These are phyloP conservation scores for Solea senegalensis DNA, from an alignment of 2,113 vertebrate genomes.

Conservation along the genomic window DNA sequence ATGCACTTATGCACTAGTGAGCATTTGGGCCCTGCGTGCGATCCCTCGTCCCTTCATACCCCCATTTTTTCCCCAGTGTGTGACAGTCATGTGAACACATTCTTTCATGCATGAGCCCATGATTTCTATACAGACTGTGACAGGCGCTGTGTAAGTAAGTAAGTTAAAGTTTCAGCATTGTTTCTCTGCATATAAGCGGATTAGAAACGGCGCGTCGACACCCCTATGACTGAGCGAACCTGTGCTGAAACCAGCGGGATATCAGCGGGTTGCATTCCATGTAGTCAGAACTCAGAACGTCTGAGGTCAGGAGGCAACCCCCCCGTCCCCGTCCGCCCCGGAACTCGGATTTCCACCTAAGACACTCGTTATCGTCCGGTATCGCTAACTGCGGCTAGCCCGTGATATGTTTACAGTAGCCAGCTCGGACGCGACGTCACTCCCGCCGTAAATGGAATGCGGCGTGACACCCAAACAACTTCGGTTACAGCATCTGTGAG, in stretches of 20 bases:
- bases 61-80: constrained; percentile 38
- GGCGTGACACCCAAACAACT: constrained; percentile 5
- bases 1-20: constrained; percentile 42
- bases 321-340: too few species aligned
- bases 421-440: too few species aligned
- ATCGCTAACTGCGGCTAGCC: too few species aligned
- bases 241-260: constrained; percentile 11
- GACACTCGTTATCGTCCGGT: too few species aligned
- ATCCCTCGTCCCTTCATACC: constrained; percentile 40
- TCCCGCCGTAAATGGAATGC: too few species aligned
- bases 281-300: too few species aligned
- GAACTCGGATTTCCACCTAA: too few species aligned
- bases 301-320: too few species aligned
- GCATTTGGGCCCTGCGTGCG: constrained; percentile 49
- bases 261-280: not conserved
- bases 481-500: constrained; percentile 29
- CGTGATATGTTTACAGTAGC: too few species aligned
- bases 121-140: constrained; percentile 66
- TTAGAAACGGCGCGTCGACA: not conserved
- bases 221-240: not conserved
- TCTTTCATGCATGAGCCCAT: constrained; percentile 76
- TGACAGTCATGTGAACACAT: constrained; percentile 83
- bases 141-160: constrained; percentile 47
- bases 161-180: constrained; percentile 28
- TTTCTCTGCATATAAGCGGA: constrained; percentile 16